Evolutionary conservation across 92 coral and sea anemone species (phyloP), one percentile per base, ranked within the genome.

Genomic region (Phenganax marumi): DNA sequence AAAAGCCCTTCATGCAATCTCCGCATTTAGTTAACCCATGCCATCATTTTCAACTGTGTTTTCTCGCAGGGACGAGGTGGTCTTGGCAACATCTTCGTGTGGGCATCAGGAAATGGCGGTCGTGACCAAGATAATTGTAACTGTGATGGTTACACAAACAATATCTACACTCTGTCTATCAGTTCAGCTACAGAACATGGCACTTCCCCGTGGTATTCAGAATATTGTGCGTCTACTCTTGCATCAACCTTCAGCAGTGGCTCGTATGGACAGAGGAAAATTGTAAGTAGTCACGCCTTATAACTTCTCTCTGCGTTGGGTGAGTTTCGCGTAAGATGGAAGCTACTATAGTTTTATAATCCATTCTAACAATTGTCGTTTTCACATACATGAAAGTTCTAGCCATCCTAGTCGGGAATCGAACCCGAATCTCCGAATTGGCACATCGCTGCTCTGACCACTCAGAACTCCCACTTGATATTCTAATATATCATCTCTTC

Each of bases 21-120:
- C 43, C 43, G 43, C 43, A 33, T 5, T 33, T 33, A 33, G 43
- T 33, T 2, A 33, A 33, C 43, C 5, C 5, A 33, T 33, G 43
- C 5, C 43, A 33, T 33, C 43, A 33, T 33, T 33, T 33, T 33
- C 43, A 33, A 18, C 49, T 10, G 63, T 84, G 43, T 22, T 16
- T 80, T 55, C 13, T 51, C 57, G 17, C 57, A 94, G 98, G 98
- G 98, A 52, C 92, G 98, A 23, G 89, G 88, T 56, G 94, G 95
- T 65, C 85, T 94, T 52, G 98, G 98, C 43, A 92, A 93, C 64
- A 94, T 94, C 53, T 94, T 85, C 71, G 92, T 94, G 62, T 94
- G 98, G 98, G 98, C 98, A 0, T 92, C 97, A 8, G 98, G 98
- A 7, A 94, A 94, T 82, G 98, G 98, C 10, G 98, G 98, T 13